Evolutionary conservation across 2,888 invertebrate species (phyloP).

Genomic region (Stenichneumon culpator): DNA sequence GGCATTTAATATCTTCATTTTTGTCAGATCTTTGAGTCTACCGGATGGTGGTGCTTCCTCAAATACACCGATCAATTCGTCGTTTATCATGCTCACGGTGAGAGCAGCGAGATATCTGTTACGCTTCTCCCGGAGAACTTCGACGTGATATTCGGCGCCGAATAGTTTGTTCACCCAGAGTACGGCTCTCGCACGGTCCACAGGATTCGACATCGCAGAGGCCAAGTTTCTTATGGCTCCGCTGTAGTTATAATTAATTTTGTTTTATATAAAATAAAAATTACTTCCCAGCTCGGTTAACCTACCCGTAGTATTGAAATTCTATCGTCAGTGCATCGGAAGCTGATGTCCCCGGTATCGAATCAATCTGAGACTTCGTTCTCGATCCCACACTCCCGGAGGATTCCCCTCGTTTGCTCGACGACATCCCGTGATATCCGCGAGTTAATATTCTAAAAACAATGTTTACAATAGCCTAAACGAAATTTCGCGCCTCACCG

Average conservation of each 20-base stretch:
- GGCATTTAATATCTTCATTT: constrained; percentile 75
- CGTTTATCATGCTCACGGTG: constrained; percentile 84
- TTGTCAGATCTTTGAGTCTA: constrained; percentile 81
- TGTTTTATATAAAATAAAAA: background rate
- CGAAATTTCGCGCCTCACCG: constrained; percentile 2
- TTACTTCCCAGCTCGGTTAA: constrained; percentile 3
- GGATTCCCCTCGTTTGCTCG: constrained; percentile 15
- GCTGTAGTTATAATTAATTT: constrained; percentile 70
- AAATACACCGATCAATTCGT: constrained; percentile 84
- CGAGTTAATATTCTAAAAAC: background rate
- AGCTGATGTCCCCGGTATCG: constrained; percentile 55
- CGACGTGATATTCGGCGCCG: constrained; percentile 85
- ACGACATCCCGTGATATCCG: constrained; percentile 23
- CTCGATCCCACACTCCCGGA: constrained; percentile 44
- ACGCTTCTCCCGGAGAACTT: constrained; percentile 85
- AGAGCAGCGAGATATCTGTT: constrained; percentile 85
- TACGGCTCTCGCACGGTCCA: constrained; percentile 81
- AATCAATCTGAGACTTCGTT: constrained; percentile 32
- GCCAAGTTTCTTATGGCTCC: constrained; percentile 84
- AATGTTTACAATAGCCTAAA: constrained; percentile 14
- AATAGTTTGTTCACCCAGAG: constrained; percentile 86
- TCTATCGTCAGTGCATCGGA: constrained; percentile 85
- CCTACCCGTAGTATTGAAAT: constrained; percentile 85
- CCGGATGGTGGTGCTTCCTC: constrained; percentile 81
- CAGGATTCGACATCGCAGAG: constrained; percentile 82